Base-by-base conservation (phyloP, 2,888 invertebrate genomes). In the Eupeodes luniger region DNA sequence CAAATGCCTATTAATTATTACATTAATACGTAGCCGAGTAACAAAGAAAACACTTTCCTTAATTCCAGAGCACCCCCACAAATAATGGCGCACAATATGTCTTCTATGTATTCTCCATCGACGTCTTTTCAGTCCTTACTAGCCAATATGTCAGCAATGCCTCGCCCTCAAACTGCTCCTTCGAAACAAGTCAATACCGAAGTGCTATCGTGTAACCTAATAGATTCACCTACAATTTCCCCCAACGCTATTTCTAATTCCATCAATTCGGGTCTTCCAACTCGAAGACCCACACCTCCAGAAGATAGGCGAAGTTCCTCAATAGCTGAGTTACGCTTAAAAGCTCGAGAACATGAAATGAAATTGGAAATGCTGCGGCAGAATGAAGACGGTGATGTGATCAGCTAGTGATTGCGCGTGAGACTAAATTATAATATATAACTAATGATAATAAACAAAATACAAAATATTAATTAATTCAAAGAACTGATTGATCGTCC, bases 341-440 rank as follows among this genome's bases (percentile, higher is more conserved):
- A 98, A 90, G 98, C 98, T 0, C 95, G 98, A 74, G 98, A 98
- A 92, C 98, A 98, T 92, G 98, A 98, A 93, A 94, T 98, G 67
- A 95, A 97, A 92, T 94, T 98, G 91, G 98, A 97, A 93, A 96
- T 97, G 95, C 92, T 97, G 77, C 95, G 97, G 76, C 97, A 97
- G 91, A 96, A 96, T 92, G 96, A 96, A 59, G 95, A 95, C 82
- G 91, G 95, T 1, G 97, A 97, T 93, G 94, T 97, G 91, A 96
- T 97, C 92, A 97, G 97, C 95, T 97, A 93, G 92, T 93, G 86
- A 75, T 67, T 34, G 34, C 44, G 11, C 62, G 9, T 47, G n/a
- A 40, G 14, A 19, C 10, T 64, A 59, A 14, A 34, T 12, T 40
- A 51, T 44, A 72, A 36, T 53, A 59, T 34, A 55, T 51, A 6